Base-by-base conservation (phyloP, 2,888 invertebrate genomes). In the Troides oblongomaculatus region DNA sequence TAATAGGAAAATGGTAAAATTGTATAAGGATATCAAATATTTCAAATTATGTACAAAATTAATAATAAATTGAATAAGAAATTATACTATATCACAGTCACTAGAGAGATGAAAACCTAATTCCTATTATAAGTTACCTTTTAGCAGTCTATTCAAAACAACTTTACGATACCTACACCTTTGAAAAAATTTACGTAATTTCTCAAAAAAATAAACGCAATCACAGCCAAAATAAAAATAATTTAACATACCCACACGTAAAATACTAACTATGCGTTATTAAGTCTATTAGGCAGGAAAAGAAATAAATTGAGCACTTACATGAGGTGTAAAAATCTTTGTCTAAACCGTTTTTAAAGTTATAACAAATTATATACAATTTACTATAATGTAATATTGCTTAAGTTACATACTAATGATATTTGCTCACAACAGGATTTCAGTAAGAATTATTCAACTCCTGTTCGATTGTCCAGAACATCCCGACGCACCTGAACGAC, bases 11-110 rank as follows among this genome's bases (percentile, higher is more conserved):
- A 80, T 81, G 82, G 83, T 88, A 89, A 90, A 92, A 88, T 89
- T 92, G 92, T 92, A 92, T 89, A 92, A 87, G 84, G 86, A 84
- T 92, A 92, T 91, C 90, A 92, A 92, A 92, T 78, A 84, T 87
- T 85, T 84, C 74, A 83, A 88, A 87, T 82, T 91, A 90, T 91
- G 75, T 90, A 90, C 89, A 90, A 89, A 87, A 87, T 82, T 79
- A 86, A 84, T 46, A 12, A 46, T 46, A 82, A 80, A 81, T 80
- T 78, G 77, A 84, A 81, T 83, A 84, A 79, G 81, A 89, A 91
- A 90, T 90, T 89, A 91, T 88, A 87, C 89, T 91, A 91, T 92
- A 92, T 92, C 92, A 92, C 92, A 92, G 92, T 90, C 85, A 85
- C 92, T 92, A 92, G 87, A 90, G 82, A 91, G 85, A 87, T 88